Evolutionary conservation across 2,888 invertebrate genomes (phyloP), one percentile per base, ranked within the genome.

Genomic region (Clusia tigrina): DNA sequence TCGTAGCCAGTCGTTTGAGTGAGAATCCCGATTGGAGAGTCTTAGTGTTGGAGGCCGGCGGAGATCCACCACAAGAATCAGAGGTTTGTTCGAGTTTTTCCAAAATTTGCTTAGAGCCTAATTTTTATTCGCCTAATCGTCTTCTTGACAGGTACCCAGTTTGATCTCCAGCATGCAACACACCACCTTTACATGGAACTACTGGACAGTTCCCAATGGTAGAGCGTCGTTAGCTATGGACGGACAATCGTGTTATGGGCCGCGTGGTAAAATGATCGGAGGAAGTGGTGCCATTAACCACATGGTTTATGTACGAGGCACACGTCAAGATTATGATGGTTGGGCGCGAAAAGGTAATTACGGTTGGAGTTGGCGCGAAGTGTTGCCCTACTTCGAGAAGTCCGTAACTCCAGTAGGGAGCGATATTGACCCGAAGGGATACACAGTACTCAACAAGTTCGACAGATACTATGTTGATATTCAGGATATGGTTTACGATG

Each of bases 1-100:
- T 89, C 1, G 71, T 89, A 1, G 88, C 87, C 10, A 89, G 87
- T 69, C 83, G 91, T 0, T 84, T 94, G 54, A 90, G 90, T 26
- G 94, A 94, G 80, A 85, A 91, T 58, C 86, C 88, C 1, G 83
- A 87, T 46, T 91, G 91, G 89, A 89, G 87, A 65, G 89, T 92
- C 0, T 85, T 95, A 37, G 84, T 94, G 20, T 79, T 94, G 63
- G 94, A 95, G 85, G 93, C 91, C 56, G 94, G 94, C 26, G 88
- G 88, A 1, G 88, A 90, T 78, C 82, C 83, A 78, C 88, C 66
- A 81, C 86, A 77, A 15, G 80, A 82, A 54, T 77, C 79, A 1
- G 82, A 82, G 68, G 89, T 66, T 57, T 64, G 70, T 59, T n/a
- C n/a, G n/a, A n/a, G n/a, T n/a, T n/a, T n/a, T n/a, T n/a, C n/a